Base-by-base conservation (phyloP, 1,140 invertebrate species). In the Acromyrmex echinatior region DNA sequence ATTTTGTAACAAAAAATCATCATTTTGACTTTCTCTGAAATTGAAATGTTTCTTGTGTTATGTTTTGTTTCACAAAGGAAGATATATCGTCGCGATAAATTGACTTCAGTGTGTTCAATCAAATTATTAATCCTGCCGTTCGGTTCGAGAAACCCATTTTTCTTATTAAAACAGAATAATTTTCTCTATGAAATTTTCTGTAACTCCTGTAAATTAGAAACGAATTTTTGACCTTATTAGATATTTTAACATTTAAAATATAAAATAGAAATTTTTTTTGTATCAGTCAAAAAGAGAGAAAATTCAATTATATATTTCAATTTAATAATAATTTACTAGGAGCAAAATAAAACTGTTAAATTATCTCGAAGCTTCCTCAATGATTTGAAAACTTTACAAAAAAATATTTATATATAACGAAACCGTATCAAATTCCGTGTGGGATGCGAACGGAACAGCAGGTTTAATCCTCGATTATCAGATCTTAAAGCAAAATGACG, bases 71-170 rank as follows among this genome's bases (percentile, higher is more conserved):
- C 28, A 65, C 16, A 35, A 35, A 65, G 2, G 3, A 62, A 28
- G 60, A 62, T 62, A 35, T 65, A 31, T 65, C 2, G 16, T 7
- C 0, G 62, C 28, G 6, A 65, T 65, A 65, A 65, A 65, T 65
- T 65, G 62, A 65, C 9, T 16, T 31, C 28, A 65, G 35, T 65
- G 28, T 28, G 21, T 4, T 65, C 62, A 65, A 65, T 65, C 35
- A 65, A 65, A 35, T 65, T 31, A 65, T 65, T 65, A 31, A 65
- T 5, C 16, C 62, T 65, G 16, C 62, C 9, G 62, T 65, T 65
- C 28, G 16, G 16, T 10, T 31, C 28, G 28, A 65, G 21, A 35
- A 31, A 65, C 62, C 28, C 16, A 65, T 35, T 35, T 65, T 31
- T 63, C 25, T 65, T 65, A 31, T 65, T 35, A 65, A 25, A 35